These are phyloP conservation scores for Sinocyclocheilus rhinocerous DNA, from an alignment of 2,113 vertebrate genomes.

Conservation along the genomic window DNA sequence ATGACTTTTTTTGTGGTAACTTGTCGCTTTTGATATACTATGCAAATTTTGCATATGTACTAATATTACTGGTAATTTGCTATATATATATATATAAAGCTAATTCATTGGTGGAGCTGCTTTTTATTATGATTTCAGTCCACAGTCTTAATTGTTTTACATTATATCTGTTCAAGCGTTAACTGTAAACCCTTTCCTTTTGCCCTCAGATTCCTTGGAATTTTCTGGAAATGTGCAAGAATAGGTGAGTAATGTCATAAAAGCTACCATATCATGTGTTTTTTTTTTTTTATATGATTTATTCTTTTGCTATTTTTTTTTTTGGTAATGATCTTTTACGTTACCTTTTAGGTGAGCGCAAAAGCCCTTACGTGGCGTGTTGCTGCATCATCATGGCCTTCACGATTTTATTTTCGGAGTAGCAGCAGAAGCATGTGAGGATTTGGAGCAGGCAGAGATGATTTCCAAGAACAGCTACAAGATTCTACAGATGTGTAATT, in stretches of 20 bases:
- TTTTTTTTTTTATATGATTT: conserved; percentile 11
- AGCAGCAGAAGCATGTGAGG: conserved; percentile 59
- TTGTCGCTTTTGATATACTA: too few relatives aligned
- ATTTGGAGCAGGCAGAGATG: background rate
- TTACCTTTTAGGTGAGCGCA: conserved; percentile 80
- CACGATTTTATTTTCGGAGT: conserved; percentile 84
- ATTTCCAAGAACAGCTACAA: conserved; percentile 13
- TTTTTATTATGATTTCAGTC: background rate
- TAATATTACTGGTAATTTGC: too few relatives aligned
- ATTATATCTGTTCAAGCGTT: background rate
- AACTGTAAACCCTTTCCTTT: background rate
- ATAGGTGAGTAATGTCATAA: conserved; percentile 77
- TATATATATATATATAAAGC: too few relatives aligned
- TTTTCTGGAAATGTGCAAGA: conserved; percentile 91
- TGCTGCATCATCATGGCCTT: conserved; percentile 89
- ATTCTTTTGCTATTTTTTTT: background rate
- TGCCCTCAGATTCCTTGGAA: conserved; percentile 73
- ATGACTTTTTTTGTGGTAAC: too few relatives aligned
- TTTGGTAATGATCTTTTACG: background rate
- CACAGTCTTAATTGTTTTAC: background rate
- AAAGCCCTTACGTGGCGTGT: conserved; percentile 84
- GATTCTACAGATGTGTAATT: conserved; percentile 23
- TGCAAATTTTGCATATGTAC: too few relatives aligned
- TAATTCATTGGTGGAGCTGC: background rate
- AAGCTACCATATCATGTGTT: background rate